Evolutionary conservation across 2,888 invertebrate species (phyloP), one percentile per base, ranked within the genome.

Genomic region (Diaphora mendica): DNA sequence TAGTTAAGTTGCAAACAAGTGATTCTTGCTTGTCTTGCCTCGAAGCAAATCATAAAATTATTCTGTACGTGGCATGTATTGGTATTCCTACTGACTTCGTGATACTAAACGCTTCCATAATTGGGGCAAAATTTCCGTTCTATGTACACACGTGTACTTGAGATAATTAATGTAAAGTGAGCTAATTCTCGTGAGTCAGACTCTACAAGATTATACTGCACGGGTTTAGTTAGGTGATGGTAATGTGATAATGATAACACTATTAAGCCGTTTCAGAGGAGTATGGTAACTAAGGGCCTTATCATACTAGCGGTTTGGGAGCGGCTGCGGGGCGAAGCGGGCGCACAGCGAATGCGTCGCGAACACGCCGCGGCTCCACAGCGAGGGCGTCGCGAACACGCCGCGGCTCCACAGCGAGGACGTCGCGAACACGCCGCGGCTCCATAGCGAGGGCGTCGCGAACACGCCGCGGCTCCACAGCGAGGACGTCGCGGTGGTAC

Each of bases 131-230:
- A 71, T 74, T 67, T 70, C 72, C 62, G 70, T 62, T 33, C 70
- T 55, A 33, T n/a, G 13, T 20, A 55, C 23, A 23, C 48, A 48
- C 30, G 17, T 35, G 35, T 68, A 68, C 67, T 62, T 17, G 62
- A 72, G 74, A 74, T 74, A 74, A 77, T 76, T 33, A 72, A 74
- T 74, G 74, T 51, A 66, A 76, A 78, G 39, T 74, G 68, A 72
- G 44, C 33, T 75, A 72, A 77, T 73, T 64, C 72, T 64, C 30
- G 33, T 78, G 73, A 76, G 64, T 78, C 77, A 76, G 75, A 51
- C 64, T 55, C 67, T 68, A 68, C 72, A 67, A 74, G 74, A 74
- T 70, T 72, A 69, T 55, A 39, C 67, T 66, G 69, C 26, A 42
- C 72, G 55, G 66, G 65, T 70, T 26, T 35, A 72, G 35, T 55